phyloP scores from a whole-genome alignment of 2,797 vertebrate genomes.

The Rhynchonycteris naso region DNA sequence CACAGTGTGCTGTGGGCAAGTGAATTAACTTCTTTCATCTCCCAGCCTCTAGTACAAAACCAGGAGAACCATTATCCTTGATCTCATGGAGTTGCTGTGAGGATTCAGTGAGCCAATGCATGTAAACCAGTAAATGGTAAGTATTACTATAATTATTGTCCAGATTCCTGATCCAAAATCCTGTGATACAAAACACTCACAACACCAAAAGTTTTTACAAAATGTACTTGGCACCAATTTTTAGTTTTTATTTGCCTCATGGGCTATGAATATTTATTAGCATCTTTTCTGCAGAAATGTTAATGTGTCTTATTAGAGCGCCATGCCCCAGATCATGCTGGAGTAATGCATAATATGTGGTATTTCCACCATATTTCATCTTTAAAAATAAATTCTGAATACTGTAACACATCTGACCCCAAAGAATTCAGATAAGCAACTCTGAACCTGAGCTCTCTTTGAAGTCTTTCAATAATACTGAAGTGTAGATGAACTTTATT shows the following conservation, averaged over 20 bases:
- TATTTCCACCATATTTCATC: background rate
- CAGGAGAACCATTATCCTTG: background rate
- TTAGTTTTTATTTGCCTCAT: constrained; percentile 4
- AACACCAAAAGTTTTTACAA: background rate
- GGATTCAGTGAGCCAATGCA: background rate
- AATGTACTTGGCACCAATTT: constrained; percentile 16
- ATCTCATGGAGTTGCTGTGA: background rate
- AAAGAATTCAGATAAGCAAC: background rate
- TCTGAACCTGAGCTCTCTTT: background rate
- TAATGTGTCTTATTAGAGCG: constrained; percentile 13
- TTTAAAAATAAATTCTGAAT: background rate
- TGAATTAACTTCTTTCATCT: background rate
- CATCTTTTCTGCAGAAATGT: constrained; percentile 31
- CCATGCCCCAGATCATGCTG: background rate
- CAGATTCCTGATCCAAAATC: background rate
- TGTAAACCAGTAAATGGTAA: background rate
- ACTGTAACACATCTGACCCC: background rate
- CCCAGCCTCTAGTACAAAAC: background rate
- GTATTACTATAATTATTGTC: background rate
- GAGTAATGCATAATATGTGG: background rate
- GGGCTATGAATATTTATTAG: constrained; percentile 15
- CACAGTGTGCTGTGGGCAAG: background rate
- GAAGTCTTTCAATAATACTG: background rate
- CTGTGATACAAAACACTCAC: background rate
- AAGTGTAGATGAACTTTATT: background rate